Percentiles rank a stretch among this genome's conserved stretches.
These are phyloP conservation scores for Exephanes ischioxanthus DNA, from an alignment of 2,888 invertebrate genomes.

Conservation along the genomic window DNA sequence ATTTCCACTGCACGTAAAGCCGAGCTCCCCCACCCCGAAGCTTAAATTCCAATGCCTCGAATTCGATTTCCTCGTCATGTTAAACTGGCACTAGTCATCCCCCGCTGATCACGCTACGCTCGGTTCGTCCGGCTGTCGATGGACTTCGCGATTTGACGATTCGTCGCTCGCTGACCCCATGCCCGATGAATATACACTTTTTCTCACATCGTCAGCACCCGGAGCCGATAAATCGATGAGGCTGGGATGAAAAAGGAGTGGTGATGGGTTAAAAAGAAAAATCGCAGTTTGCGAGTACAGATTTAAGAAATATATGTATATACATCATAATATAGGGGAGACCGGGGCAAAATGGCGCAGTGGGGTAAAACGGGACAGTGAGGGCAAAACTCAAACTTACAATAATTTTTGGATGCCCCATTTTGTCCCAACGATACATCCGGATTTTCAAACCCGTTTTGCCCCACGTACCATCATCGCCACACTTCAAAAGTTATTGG, in stretches of 20 bases:
- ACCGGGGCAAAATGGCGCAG: no score
- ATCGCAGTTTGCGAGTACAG: background rate
- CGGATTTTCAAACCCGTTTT: no score
- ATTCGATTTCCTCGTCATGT: conserved; percentile 2
- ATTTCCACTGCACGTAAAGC: conserved; percentile 25
- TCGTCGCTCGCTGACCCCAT: background rate
- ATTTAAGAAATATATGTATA: background rate
- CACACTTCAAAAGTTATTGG: no score
- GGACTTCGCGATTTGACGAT: conserved; percentile 28
- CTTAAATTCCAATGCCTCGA: conserved; percentile 2
- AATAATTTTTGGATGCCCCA: no score
- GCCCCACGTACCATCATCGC: no score
- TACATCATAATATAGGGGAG: no score
- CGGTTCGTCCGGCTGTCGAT: conserved; percentile 8
- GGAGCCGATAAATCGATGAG: background rate
- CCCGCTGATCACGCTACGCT: background rate
- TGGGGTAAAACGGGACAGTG: no score
- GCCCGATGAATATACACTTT: conserved; percentile 3
- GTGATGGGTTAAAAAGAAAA: background rate
- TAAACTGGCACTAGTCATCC: background rate
- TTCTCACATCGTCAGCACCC: background rate
- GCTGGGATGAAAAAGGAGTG: background rate
- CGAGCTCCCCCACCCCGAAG: background rate
- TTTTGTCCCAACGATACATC: no score
- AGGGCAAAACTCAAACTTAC: no score